Evolutionary conservation across 2,888 invertebrate genomes (phyloP).

Genomic region (Lapara coniferarum): DNA sequence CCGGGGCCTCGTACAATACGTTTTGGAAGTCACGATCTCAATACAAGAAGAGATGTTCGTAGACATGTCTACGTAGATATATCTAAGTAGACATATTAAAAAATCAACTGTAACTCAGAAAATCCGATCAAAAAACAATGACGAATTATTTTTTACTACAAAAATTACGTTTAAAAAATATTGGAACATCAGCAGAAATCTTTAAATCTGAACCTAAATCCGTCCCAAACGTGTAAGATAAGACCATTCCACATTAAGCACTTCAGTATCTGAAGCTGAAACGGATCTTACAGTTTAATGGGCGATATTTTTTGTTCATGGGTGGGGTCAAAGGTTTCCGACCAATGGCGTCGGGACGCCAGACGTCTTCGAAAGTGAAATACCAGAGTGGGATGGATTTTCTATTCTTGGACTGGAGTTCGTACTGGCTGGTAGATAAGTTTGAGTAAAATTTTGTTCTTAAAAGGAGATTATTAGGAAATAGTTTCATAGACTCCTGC

Average conservation of each 20-base stretch:
- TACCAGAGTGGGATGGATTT: constrained; percentile 62
- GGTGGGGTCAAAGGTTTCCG: constrained; percentile 79
- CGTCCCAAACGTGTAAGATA: constrained; percentile 54
- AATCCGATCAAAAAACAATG: too few relatives aligned
- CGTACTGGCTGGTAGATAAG: constrained; percentile 41
- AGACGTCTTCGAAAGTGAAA: constrained; percentile 49
- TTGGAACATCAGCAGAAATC: background rate
- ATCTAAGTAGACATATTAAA: too few relatives aligned
- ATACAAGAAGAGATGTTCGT: too few relatives aligned
- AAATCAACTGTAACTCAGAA: too few relatives aligned
- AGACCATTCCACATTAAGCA: constrained; percentile 62
- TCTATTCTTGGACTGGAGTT: constrained; percentile 64
- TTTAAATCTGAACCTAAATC: constrained; percentile 4
- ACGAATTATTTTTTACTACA: too few relatives aligned
- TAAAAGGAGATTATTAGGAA: background rate
- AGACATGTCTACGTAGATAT: too few relatives aligned
- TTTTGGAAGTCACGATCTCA: too few relatives aligned
- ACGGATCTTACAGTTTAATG: constrained; percentile 77
- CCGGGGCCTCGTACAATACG: too few relatives aligned
- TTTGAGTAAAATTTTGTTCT: constrained; percentile 21
- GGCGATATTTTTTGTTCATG: constrained; percentile 78
- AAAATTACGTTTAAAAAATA: too few relatives aligned
- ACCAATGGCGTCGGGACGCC: constrained; percentile 68
- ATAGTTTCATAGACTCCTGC: constrained; percentile 10
- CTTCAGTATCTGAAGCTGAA: constrained; percentile 66